Evolutionary conservation across 2,797 vertebrate species (phyloP), one percentile per base, ranked within the genome.

Genomic region (Alfaro cultratus): DNA sequence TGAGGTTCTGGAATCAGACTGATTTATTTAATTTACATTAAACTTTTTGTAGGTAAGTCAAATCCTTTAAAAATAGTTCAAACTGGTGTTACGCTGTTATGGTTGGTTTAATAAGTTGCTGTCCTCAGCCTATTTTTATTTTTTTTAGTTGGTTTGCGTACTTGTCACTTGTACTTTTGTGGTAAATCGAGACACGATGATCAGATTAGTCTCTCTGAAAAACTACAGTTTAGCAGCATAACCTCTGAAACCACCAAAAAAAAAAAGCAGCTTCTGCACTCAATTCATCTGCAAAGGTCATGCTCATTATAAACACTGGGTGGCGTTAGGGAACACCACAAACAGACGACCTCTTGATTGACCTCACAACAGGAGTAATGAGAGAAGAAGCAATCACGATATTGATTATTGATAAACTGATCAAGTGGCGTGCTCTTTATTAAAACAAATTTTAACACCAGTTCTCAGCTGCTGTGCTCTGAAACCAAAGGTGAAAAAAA

Each of bases 221-320:
- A 29, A 23, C 26, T 4, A 75, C 9, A 75, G 36, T 9, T n/a
- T 39, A 12, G 39, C 8, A 23, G 11, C 47, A 31, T n/a, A 13
- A 70, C 15, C 11, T 36, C 36, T 74, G 72, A 73, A 36, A 49
- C 29, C 46, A 18, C 46, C 16, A 47, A 31, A 3, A 49, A 47
- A 47, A 47, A 46, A 46, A 46, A 46, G 15, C 15, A 31, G 3
- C 43, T 5, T 0, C 18, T 18, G 23, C 18, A 21, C 36, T 9
- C 18, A 26, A 57, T 18, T 31, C 57, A 62, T 62, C 1, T 41
- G 23, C 16, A 39, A 53, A 15, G 45, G 49, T 29, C 72, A 73
- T 53, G 26, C 46, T 80, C 36, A 26, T 5, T 70, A 29, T 10
- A 36, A 47, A 67, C 46, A 78, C 76, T 31, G 68, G 73, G 73